Percentiles rank a stretch among this genome's conserved stretches.
phyloP scores from a whole-genome alignment of 2,888 invertebrate genomes.

The Camptogramma bilineatum region DNA sequence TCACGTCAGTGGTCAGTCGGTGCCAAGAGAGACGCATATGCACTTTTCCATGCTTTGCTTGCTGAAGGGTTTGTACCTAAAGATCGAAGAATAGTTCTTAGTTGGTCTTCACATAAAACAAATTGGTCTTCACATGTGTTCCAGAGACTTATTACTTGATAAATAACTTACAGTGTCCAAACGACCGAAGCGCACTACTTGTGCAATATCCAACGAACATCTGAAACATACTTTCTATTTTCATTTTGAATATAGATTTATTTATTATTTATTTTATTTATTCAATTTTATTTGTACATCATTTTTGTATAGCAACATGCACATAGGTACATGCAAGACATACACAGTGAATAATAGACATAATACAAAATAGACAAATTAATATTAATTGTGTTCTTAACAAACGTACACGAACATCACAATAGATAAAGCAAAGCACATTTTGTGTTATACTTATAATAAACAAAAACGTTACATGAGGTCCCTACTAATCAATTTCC shows the following conservation, averaged over 20 bases:
- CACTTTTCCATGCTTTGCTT: constrained; percentile 97
- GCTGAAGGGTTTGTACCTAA: constrained; percentile 97
- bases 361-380: background rate
- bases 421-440: constrained; percentile 2
- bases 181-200: constrained; percentile 77
- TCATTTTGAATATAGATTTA: background rate
- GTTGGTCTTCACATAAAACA: background rate
- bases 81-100: constrained; percentile 33
- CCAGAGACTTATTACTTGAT: background rate
- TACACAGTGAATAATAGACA: background rate
- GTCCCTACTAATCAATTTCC: background rate
- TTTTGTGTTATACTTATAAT: background rate
- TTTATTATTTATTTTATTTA: background rate
- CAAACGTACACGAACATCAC: background rate
- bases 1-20: constrained; percentile 88
- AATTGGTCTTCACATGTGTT: background rate
- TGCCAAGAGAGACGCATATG: constrained; percentile 97
- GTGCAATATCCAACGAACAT: constrained; percentile 77
- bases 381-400: too few species aligned
- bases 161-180: constrained; percentile 70
- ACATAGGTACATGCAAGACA: background rate
- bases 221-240: constrained; percentile 52
- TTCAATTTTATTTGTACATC: background rate
- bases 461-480: background rate
- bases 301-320: background rate